Evolutionary conservation across 1,140 invertebrate genomes (phyloP).

Genomic region (Drosophila bocki): DNA sequence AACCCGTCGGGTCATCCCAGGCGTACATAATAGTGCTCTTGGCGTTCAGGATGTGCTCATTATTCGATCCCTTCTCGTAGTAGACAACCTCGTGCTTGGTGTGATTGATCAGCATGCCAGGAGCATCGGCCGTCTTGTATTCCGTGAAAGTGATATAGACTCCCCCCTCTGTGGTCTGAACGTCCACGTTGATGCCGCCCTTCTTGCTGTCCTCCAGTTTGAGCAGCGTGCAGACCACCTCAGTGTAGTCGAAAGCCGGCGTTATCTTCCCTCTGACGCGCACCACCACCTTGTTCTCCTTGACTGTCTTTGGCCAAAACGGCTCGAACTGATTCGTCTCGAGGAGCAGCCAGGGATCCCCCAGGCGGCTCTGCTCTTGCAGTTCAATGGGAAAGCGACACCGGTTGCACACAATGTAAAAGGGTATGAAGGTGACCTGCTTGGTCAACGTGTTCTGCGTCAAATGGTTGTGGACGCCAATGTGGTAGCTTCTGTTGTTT

Average conservation of each 20-base stretch:
- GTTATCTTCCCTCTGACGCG: slow-evolving; percentile 89
- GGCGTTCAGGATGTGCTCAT: slow-evolving; percentile 85
- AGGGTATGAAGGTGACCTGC: slow-evolving; percentile 97
- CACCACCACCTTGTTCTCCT: slow-evolving; percentile 88
- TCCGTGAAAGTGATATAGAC: slow-evolving; percentile 93
- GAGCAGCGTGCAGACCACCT: slow-evolving; percentile 92
- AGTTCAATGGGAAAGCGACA: slow-evolving; percentile 91
- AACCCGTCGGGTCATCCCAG: slow-evolving; percentile 91
- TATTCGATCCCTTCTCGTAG: slow-evolving; percentile 90
- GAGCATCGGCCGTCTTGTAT: slow-evolving; percentile 93
- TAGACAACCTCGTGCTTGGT: slow-evolving; percentile 87
- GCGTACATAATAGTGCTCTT: slow-evolving; percentile 87
- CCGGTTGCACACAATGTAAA: slow-evolving; percentile 96
- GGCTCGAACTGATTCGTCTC: slow-evolving; percentile 90
- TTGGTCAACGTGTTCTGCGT: slow-evolving; percentile 97
- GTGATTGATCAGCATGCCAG: slow-evolving; percentile 95
- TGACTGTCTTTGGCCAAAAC: slow-evolving; percentile 93
- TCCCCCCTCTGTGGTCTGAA: slow-evolving; percentile 95
- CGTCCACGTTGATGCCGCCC: slow-evolving; percentile 96
- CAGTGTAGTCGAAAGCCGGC: slow-evolving; percentile 93
- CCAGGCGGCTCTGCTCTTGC: slow-evolving; percentile 90
- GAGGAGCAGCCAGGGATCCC: slow-evolving; percentile 87
- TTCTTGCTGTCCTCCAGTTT: slow-evolving; percentile 91
- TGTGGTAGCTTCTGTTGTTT: slow-evolving; percentile 90
- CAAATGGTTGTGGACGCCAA: slow-evolving; percentile 96